Evolutionary conservation across 2,888 invertebrate genomes (phyloP).

Genomic region (Troides helena): DNA sequence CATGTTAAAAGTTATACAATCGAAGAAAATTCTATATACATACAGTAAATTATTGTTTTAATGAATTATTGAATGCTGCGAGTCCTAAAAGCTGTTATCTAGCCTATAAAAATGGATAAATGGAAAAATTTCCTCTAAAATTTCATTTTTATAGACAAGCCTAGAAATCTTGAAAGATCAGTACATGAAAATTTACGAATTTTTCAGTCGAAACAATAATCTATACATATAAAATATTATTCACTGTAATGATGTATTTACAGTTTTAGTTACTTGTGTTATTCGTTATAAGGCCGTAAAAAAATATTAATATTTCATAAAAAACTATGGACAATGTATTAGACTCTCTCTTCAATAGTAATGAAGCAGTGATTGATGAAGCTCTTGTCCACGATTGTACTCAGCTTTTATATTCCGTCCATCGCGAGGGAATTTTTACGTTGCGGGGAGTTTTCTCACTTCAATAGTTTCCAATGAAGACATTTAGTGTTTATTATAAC

Average conservation of each 20-base stretch:
- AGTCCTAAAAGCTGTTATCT: no score
- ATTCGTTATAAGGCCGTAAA: not conserved
- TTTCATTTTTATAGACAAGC: no score
- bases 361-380: constrained; percentile 55
- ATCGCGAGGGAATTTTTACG: constrained; percentile 44
- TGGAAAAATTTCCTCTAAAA: no score
- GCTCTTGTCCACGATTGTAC: constrained; percentile 44
- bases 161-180: no score
- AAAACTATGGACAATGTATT: constrained; percentile 24
- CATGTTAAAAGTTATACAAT: no score
- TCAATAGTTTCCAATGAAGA: constrained; percentile 39
- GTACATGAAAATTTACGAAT: not conserved
- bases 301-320: constrained; percentile 23
- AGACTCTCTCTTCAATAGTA: constrained; percentile 41
- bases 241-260: not conserved
- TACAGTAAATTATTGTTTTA: no score
- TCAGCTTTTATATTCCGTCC: constrained; percentile 42
- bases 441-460: constrained; percentile 39
- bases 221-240: not conserved
- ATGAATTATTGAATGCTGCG: no score
- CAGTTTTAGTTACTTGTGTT: not conserved
- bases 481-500: constrained; percentile 27
- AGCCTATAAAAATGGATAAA: no score
- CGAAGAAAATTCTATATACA: no score
- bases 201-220: not conserved